A percentile compares a stretch with the other conserved stretches of the same genome.
Conservation (phyloP, 2,888 invertebrate species). For the Melolontha melolontha region DNA sequence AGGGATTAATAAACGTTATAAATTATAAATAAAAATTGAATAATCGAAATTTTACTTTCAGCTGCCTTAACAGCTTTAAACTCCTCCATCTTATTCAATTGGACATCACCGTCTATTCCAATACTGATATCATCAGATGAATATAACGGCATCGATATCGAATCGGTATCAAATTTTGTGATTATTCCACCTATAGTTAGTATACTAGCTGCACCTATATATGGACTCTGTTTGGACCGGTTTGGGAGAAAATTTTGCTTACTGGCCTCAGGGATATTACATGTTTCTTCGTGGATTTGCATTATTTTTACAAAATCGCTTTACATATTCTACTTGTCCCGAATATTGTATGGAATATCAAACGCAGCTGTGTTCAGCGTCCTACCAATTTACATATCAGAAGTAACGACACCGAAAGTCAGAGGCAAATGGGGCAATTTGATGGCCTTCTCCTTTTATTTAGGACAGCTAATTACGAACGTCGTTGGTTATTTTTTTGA, state of each 20-base stretch:
- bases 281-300: conserved; percentile 49
- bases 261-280: conserved; percentile 47
- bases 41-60: conserved; percentile 15
- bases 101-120: conserved; percentile 51
- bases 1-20: too few species aligned
- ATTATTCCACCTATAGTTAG: conserved; percentile 39
- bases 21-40: too few species aligned
- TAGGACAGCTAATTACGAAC: conserved; percentile 53
- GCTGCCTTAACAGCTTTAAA: conserved; percentile 35
- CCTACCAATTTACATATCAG: conserved; percentile 54
- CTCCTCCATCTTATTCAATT: conserved; percentile 44
- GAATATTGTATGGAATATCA: conserved; percentile 52
- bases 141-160: conserved; percentile 39
- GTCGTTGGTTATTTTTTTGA: conserved; percentile 52
- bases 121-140: conserved; percentile 45
- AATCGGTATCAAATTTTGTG: conserved; percentile 34
- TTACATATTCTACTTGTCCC: conserved; percentile 53
- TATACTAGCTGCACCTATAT: conserved; percentile 33
- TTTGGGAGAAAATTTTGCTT: conserved; percentile 48
- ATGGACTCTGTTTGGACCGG: conserved; percentile 28
- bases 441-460: conserved; percentile 41
- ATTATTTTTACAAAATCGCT: conserved; percentile 49
- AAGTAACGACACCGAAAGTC: conserved; percentile 53
- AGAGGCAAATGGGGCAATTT: conserved; percentile 51
- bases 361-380: conserved; percentile 53